Percentiles rank a stretch among this genome's conserved stretches.
phyloP scores from a whole-genome alignment of 2,113 vertebrate genomes.

The Sapayoa aenigma region DNA sequence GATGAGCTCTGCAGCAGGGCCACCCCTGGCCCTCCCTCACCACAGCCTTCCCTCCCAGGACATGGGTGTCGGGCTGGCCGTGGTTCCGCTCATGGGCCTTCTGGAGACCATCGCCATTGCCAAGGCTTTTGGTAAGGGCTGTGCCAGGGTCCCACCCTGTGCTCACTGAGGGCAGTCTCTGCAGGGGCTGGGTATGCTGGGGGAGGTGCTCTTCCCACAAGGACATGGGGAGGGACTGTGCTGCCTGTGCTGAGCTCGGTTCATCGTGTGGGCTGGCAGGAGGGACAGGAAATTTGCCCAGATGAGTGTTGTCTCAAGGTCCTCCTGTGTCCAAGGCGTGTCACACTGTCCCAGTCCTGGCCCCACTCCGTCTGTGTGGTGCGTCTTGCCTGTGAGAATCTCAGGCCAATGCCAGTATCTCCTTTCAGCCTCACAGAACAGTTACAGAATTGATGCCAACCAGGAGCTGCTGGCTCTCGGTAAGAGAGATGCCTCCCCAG shows the following conservation, averaged over 20 bases:
- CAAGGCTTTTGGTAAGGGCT: slow-evolving; percentile 88
- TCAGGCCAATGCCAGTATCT: fast-evolving
- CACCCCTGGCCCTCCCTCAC: fast-evolving
- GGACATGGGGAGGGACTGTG: not conserved
- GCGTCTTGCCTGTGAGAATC: not conserved
- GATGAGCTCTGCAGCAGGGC: not conserved
- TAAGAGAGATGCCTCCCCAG: no score
- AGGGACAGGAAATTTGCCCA: not conserved
- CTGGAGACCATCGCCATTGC: slow-evolving; percentile 92
- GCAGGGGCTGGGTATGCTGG: not conserved
- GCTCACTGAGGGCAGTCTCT: fast-evolving
- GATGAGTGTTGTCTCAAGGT: not conserved
- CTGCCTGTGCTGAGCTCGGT: fast-evolving
- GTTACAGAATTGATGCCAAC: slow-evolving; percentile 86
- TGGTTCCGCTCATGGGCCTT: slow-evolving; percentile 91
- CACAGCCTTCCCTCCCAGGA: slow-evolving; percentile 68
- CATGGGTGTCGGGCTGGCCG: slow-evolving; percentile 85
- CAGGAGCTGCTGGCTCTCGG: slow-evolving; percentile 95
- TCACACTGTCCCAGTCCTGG: fast-evolving
- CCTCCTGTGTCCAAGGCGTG: not conserved
- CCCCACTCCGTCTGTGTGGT: fast-evolving
- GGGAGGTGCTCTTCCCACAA: not conserved
- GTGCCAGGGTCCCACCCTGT: not conserved
- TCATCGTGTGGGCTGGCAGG: not conserved
- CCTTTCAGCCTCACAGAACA: slow-evolving; percentile 84